Percentiles rank a stretch among this genome's conserved stretches.
phyloP scores from a whole-genome alignment of 2,888 invertebrate species.

The Acanthococcus lagerstroemiae region DNA sequence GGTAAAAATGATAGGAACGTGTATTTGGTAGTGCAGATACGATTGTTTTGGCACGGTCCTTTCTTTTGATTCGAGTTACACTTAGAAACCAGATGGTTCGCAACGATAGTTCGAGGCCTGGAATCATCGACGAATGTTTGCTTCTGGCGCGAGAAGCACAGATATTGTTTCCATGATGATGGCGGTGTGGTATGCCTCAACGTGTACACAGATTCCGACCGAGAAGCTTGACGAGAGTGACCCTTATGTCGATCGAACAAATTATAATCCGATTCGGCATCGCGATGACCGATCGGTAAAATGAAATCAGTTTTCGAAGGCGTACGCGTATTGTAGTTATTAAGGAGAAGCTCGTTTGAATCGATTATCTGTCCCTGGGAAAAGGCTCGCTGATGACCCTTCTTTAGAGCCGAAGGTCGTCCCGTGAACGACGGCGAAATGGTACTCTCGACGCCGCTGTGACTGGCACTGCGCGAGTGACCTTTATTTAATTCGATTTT shows the following conservation, averaged over 20 bases:
- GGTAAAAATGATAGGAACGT: constrained; percentile 87
- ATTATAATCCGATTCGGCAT: constrained; percentile 49
- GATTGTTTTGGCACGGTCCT: constrained; percentile 66
- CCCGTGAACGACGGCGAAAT: constrained; percentile 42
- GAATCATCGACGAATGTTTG: constrained; percentile 55
- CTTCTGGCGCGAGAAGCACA: constrained; percentile 47
- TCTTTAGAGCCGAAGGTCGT: constrained; percentile 60
- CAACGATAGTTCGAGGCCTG: constrained; percentile 62
- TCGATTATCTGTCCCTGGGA: constrained; percentile 79
- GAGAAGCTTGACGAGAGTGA: constrained; percentile 77
- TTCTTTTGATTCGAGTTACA: constrained; percentile 73
- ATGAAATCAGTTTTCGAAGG: constrained; percentile 83
- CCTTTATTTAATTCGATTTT: constrained; percentile 38
- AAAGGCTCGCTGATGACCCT: constrained; percentile 71
- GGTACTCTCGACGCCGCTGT: constrained; percentile 56
- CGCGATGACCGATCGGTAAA: constrained; percentile 74
- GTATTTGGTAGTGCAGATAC: constrained; percentile 90
- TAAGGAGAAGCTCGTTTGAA: constrained; percentile 31
- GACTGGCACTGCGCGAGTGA: constrained; percentile 74
- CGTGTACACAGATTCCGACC: constrained; percentile 83
- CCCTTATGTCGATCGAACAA: constrained; percentile 43
- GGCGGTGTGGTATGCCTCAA: constrained; percentile 55
- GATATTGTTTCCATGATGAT: constrained; percentile 59
- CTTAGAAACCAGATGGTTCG: constrained; percentile 68
- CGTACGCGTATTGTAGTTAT: constrained; percentile 64